Conservation (phyloP, 2,113 vertebrate species). For the Oncorhynchus gorbuscha region DNA sequence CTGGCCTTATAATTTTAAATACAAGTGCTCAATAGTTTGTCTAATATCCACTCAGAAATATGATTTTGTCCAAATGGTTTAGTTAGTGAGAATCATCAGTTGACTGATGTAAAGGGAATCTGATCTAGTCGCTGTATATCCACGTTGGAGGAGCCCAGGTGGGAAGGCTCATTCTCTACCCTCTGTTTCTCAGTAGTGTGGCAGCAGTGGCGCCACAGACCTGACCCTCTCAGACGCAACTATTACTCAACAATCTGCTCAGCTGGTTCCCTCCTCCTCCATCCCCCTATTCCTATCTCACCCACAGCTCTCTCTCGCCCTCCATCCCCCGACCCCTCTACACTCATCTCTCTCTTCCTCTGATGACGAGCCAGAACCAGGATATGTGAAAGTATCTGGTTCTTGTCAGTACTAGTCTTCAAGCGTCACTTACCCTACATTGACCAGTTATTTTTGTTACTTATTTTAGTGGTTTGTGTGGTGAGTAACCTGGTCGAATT, state of each 20-base stretch:
- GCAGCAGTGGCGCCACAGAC: constrained; percentile 68
- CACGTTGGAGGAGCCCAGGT: constrained; percentile 51
- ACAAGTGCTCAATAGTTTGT: no score
- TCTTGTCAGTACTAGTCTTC: constrained; percentile 21
- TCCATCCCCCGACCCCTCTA: no score
- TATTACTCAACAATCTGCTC: constrained; percentile 64
- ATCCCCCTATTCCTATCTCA: not conserved
- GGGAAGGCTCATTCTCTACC: constrained; percentile 63
- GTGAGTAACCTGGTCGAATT: constrained; percentile 37
- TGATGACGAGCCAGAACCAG: constrained; percentile 21
- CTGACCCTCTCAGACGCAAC: constrained; percentile 70
- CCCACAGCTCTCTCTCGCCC: not conserved
- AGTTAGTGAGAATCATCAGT: not conserved
- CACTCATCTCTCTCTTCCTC: constrained; percentile 25
- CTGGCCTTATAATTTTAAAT: no score
- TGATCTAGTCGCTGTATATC: not conserved
- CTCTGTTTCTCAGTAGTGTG: constrained; percentile 64
- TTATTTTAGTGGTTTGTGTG: constrained; percentile 25
- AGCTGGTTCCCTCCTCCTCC: constrained; percentile 3
- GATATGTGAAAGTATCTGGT: constrained; percentile 7
- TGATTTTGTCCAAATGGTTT: not conserved
- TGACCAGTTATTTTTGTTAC: constrained; percentile 33
- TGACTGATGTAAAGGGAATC: not conserved
- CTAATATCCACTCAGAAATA: no score
- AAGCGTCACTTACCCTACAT: constrained; percentile 32